Percentiles rank a stretch among this genome's conserved stretches.
Evolutionary conservation across 2,797 vertebrate species (phyloP).

Genomic region (Xenopus petersii): DNA sequence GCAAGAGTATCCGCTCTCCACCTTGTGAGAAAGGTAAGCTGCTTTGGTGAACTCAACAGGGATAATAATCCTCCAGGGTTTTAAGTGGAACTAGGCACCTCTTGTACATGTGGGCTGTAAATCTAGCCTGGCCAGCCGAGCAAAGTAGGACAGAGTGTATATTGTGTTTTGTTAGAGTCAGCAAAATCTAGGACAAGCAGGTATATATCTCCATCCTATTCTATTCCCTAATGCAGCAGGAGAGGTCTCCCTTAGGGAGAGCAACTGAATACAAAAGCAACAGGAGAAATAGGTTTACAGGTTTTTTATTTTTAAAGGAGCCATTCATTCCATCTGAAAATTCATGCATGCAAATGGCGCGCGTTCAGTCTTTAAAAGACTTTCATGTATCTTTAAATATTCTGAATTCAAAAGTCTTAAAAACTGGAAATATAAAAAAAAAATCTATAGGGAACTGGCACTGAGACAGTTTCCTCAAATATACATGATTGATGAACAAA

Average conservation of each 20-base stretch:
- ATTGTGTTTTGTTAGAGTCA: conserved; percentile 70
- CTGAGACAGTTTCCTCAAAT: too few relatives aligned
- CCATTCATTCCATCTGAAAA: not conserved
- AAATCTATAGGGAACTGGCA: too few relatives aligned
- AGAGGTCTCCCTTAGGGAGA: conserved; percentile 15
- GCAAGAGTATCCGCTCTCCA: conserved; percentile 73
- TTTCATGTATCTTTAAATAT: too few relatives aligned
- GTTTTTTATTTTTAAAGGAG: conserved; percentile 7
- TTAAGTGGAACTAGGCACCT: conserved; percentile 77
- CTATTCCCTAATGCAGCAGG: conserved; percentile 28
- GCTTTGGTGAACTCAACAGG: conserved; percentile 81
- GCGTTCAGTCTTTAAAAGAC: too few relatives aligned
- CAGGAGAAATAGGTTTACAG: conserved; percentile 14
- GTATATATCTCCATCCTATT: conserved; percentile 25
- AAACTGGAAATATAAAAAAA: too few relatives aligned
- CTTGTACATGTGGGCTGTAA: conserved; percentile 66
- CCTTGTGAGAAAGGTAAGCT: conserved; percentile 78
- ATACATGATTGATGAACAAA: too few relatives aligned
- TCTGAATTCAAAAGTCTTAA: too few relatives aligned
- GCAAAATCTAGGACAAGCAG: conserved; percentile 63
- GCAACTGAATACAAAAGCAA: conserved; percentile 25
- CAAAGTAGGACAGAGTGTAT: conserved; percentile 73
- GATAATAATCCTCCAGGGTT: conserved; percentile 78
- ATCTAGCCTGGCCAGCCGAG: conserved; percentile 66
- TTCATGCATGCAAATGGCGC: too few relatives aligned